Evolutionary conservation across 2,797 vertebrate genomes (phyloP).

Genomic region (Acanthurus lineatus): DNA sequence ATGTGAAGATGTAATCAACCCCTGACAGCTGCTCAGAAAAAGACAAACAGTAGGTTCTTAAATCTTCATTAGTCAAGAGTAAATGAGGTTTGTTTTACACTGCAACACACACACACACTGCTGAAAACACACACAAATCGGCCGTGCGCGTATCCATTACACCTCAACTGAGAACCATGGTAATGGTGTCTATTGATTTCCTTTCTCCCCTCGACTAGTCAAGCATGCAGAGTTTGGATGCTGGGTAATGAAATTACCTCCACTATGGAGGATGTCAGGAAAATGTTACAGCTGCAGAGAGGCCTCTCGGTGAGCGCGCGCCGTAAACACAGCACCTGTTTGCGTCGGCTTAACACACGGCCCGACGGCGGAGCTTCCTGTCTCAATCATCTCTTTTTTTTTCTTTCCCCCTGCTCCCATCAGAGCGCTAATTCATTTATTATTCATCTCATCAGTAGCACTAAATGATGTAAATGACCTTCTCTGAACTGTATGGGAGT

Average conservation of each 20-base stretch:
- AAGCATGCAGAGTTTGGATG: constrained; percentile 77
- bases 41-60: constrained; percentile 78
- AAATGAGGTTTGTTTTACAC: constrained; percentile 79
- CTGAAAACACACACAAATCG: neutral
- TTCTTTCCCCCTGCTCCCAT: constrained; percentile 21
- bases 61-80: constrained; percentile 83
- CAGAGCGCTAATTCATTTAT: constrained; percentile 72
- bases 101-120: constrained; percentile 39
- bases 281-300: constrained; percentile 63
- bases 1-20: constrained; percentile 74
- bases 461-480: constrained; percentile 81
- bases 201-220: constrained; percentile 66
- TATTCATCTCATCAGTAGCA: constrained; percentile 79
- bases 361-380: constrained; percentile 48
- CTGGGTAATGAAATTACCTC: constrained; percentile 78
- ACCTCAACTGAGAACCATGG: constrained; percentile 71
- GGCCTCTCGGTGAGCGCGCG: constrained; percentile 40
- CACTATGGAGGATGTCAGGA: constrained; percentile 69
- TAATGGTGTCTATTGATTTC: constrained; percentile 83
- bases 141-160: constrained; percentile 67
- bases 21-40: constrained; percentile 74
- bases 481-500: constrained; percentile 75
- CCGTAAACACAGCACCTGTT: constrained; percentile 75
- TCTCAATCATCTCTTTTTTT: constrained; percentile 59
- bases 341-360: constrained; percentile 52